phyloP scores from a whole-genome alignment of 2,888 invertebrate species.

The Xylota sylvarum region DNA sequence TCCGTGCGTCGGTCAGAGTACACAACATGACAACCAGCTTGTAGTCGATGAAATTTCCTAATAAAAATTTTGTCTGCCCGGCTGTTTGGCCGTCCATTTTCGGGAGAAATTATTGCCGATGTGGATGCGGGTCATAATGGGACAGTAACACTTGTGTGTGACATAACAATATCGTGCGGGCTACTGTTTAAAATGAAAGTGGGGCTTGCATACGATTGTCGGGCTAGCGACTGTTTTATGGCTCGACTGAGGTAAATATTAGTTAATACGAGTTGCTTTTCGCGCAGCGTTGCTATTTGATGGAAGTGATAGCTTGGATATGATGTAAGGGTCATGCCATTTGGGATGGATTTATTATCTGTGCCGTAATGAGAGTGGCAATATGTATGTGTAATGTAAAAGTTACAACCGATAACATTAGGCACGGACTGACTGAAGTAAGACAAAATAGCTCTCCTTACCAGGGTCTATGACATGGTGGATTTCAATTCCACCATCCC shows the following conservation, averaged over 20 bases:
- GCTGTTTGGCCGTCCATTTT: conserved; percentile 25
- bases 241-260: conserved; percentile 11
- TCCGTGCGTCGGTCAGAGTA: neutral
- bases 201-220: neutral
- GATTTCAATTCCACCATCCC: no score
- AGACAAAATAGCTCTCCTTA: no score
- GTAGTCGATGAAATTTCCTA: conserved; percentile 51
- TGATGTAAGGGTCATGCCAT: conserved; percentile 54
- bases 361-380: conserved; percentile 15
- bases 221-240: conserved; percentile 26
- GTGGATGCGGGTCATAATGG: conserved; percentile 8
- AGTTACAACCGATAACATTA: neutral
- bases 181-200: conserved; percentile 35
- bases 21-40: neutral
- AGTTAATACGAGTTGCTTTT: conserved; percentile 12
- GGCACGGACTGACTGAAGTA: no score
- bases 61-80: conserved; percentile 7
- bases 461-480: no score
- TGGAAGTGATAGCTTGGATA: conserved; percentile 12
- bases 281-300: conserved; percentile 25
- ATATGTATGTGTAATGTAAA: neutral
- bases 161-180: conserved; percentile 44
- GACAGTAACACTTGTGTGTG: conserved; percentile 32
- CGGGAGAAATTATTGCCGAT: conserved; percentile 43
- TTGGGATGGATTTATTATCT: conserved; percentile 33